A percentile compares a stretch with the other conserved stretches of the same genome.
phyloP scores from a whole-genome alignment of 2,797 vertebrate species.

The Oreonectes daqikongensis region DNA sequence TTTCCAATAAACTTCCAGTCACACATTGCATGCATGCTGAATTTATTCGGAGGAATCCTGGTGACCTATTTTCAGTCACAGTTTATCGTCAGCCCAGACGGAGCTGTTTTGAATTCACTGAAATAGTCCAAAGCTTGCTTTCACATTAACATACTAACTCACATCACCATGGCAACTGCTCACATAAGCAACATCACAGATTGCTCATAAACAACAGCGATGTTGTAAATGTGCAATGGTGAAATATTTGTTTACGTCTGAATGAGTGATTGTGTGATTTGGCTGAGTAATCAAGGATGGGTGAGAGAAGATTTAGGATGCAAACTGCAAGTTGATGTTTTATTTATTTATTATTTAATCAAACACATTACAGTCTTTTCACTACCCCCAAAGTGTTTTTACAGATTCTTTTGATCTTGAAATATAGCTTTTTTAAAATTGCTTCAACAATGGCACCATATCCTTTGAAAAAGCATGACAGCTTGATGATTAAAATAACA shows the following conservation, averaged over 20 bases:
- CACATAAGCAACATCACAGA: constrained; percentile 46
- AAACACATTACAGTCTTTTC: not conserved
- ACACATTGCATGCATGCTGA: constrained; percentile 55
- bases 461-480: too few relatives aligned
- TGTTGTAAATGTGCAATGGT: constrained; percentile 22
- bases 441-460: not conserved
- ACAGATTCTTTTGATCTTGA: not conserved
- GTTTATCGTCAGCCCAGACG: constrained; percentile 66
- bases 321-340: not conserved
- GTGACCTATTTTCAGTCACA: constrained; percentile 78
- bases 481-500: not conserved
- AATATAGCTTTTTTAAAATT: not conserved
- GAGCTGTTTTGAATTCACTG: constrained; percentile 65
- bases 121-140: constrained; percentile 61
- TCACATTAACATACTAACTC: constrained; percentile 70
- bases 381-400: not conserved
- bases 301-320: not conserved
- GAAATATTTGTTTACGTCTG: constrained; percentile 15
- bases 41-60: constrained; percentile 69
- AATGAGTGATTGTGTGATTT: constrained; percentile 2
- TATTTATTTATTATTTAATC: not conserved
- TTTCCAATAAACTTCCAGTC: constrained; percentile 33
- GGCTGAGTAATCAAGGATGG: not conserved
- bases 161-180: constrained; percentile 75
- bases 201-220: constrained; percentile 33